Base-by-base conservation (phyloP, 1,140 invertebrate species). In the Galleria mellonella region DNA sequence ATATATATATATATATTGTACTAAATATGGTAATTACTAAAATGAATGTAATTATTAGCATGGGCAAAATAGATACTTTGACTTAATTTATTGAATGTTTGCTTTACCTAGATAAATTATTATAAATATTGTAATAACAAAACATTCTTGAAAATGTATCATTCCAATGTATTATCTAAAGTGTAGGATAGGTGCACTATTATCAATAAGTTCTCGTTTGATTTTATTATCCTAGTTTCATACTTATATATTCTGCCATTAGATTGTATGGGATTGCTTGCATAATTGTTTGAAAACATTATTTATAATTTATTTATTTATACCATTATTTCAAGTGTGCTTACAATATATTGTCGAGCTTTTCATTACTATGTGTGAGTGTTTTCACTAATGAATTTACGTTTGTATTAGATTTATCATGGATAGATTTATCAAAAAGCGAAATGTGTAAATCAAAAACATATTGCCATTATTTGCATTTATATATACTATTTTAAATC, bases 401-500 rank as follows among this genome's bases (percentile, higher is more conserved):
- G 40, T 58, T 62, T 60, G 62, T 53, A 41, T 61, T 62, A 50
- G 52, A 54, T 62, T 64, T 57, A 59, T 23, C 43, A 51, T 53
- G 45, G 31, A 43, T 62, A 47, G 42, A 51, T 30, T 53, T 60
- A 51, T 44, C 33, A 49, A 57, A 56, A 44, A 53, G 51, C 40
- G 38, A 45, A 62, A 63, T 53, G 58, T 61, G 49, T 54, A 49
- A 63, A 71, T 64, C 56, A 60, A 68, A 65, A 61, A 62, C 66
- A 68, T 72, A 72, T 81, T 84, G 81, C 81, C 81, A 83, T 84
- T 79, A 69, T 73, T 73, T 81, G 79, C 79, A 84, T 84, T 84
- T 84, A 79, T 72, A 23, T 3, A n/a, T n/a, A 67, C 66, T 73
- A 62, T 60, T 62, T 62, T 71, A 72, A 71, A 69, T 68, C 59